Evolutionary conservation across 2,797 vertebrate species (phyloP), one percentile per base, ranked within the genome.

Genomic region (Notamacropus eugenii): DNA sequence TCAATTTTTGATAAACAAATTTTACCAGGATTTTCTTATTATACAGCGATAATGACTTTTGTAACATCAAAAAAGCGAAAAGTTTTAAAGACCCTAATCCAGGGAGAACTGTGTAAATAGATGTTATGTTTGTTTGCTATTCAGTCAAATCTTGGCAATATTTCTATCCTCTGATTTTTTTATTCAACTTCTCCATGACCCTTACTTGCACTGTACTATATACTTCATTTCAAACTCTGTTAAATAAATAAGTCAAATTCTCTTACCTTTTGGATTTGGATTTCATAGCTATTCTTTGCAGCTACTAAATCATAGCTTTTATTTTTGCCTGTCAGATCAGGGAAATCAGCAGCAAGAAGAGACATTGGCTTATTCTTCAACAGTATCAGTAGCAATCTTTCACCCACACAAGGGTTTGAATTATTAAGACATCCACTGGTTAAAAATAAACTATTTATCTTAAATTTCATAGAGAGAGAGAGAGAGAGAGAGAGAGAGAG

Each of bases 141-240:
- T 97, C 55, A 93, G 93, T 96, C 93, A 97, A 56, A 91, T 90
- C 96, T 0, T 95, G 74, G 92, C 95, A 97, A 93, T 93, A 96
- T 54, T 28, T 97, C 16, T 19, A 91, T 0, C 96, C 13, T 4
- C 50, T 4, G 95, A 34, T 90, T 52, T 97, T 97, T 97, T 96
- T 90, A 95, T 62, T 97, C 97, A 94, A 96, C 54, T 22, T 8
- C 5, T 55, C 54, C 22, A 28, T 40, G 90, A 90, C 90, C 93
- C 97, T 98, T 93, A 58, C 54, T 96, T 97, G 96, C 97, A 96
- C 97, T 96, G 31, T 96, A 6, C 46, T 93, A 57, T 91, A 95
- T 97, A 96, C 97, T 98, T 97, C 95, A 97, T 94, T 98, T 96
- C 92, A 97, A 96, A 96, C 91, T 82, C 34, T 58, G 92, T 95